These are phyloP conservation scores for Avahi laniger DNA, from an alignment of 2,797 vertebrate species.

Conservation along the genomic window DNA sequence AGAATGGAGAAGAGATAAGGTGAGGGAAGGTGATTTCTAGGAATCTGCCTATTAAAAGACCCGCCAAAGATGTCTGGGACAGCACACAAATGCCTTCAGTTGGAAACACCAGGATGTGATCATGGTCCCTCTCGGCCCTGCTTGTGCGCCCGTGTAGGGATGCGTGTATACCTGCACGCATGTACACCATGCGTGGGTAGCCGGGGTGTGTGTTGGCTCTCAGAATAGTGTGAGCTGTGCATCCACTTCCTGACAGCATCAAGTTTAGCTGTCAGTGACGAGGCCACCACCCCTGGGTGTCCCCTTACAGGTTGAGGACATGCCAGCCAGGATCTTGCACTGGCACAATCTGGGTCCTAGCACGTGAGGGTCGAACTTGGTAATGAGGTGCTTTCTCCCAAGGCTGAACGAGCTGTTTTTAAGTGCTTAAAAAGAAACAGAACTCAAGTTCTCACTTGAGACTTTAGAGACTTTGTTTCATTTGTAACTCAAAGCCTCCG, in stretches of 20 bases:
- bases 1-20: background rate
- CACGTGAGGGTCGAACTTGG: too few relatives aligned
- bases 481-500: background rate
- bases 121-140: rapidly evolving
- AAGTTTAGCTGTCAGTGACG: background rate
- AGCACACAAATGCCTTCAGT: background rate
- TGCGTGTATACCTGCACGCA: background rate
- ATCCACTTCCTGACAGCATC: background rate
- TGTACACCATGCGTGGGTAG: background rate
- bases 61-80: background rate
- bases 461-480: background rate
- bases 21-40: background rate
- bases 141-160: background rate
- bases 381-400: background rate
- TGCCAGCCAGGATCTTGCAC: background rate
- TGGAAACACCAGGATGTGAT: rapidly evolving
- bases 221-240: rapidly evolving
- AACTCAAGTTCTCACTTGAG: background rate
- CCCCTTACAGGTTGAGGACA: rapidly evolving
- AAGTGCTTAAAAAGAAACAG: background rate
- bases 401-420: background rate
- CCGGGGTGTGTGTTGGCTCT: rapidly evolving
- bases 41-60: background rate
- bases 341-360: background rate
- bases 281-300: too few relatives aligned